Base-by-base conservation (phyloP, 2,888 invertebrate species). In the Sepiola atlantica region DNA sequence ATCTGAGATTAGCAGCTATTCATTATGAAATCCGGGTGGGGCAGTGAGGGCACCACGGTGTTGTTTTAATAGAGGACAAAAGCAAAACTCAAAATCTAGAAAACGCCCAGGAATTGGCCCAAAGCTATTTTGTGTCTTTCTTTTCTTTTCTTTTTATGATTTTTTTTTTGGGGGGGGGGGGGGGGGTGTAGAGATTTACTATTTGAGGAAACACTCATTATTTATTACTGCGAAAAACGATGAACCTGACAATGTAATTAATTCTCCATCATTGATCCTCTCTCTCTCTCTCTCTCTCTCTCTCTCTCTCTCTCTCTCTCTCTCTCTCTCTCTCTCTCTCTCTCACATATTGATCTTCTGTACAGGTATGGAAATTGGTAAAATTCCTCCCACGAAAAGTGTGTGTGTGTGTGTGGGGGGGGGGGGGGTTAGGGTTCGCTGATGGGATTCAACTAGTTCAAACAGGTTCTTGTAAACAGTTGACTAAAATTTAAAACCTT, bases 1-100 rank as follows among this genome's bases (percentile, higher is more conserved):
- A 77, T 77, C 77, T 77, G 77, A 77, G 77, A 77, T 77, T 77
- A 77, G 77, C 77, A n/a, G 14, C 77, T 77, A n/a, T 77, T 77
- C 77, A 77, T 77, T 77, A 77, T 21, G n/a, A 77, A 77, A 77
- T 77, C 77, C n/a, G 77, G 77, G 77, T 28, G 12, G n/a, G n/a
- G n/a, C n/a, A 14, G n/a, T 28, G n/a, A 0, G n/a, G 77, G 77
- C 18, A 32, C n/a, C 18, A 32, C n/a, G 16, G 77, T 14, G 14
- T 14, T n/a, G 77, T 77, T 77, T n/a, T 77, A 77, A 16, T 12
- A 4, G 77, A 77, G 14, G 77, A 77, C n/a, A 77, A 77, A 77
- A 77, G 2, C n/a, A 61, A 61, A 61, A 61, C 21, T 61, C 3
- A 77, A 77, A 77, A n/a, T n/a, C n/a, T n/a, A 18, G 16, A 77